Percentiles rank a stretch among this genome's conserved stretches.
phyloP scores from a whole-genome alignment of 2,888 invertebrate species.

The Poecilobothrus nobilitatus region DNA sequence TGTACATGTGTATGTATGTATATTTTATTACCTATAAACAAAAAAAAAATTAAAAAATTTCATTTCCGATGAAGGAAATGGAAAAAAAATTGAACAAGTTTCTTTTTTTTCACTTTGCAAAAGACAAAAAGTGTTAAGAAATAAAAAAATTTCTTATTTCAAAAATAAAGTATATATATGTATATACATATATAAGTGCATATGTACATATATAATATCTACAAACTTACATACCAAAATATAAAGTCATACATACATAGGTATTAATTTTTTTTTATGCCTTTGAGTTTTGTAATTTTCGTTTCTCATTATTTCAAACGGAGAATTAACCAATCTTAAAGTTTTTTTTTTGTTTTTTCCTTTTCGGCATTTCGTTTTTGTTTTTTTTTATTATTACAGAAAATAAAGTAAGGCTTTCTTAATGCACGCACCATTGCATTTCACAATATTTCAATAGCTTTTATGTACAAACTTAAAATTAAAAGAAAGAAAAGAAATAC shows the following conservation, averaged over 20 bases:
- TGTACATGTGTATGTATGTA: no score
- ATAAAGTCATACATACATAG: background rate
- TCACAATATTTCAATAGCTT: background rate
- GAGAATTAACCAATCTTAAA: background rate
- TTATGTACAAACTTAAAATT: background rate
- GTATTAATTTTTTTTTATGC: background rate
- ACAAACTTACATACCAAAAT: background rate
- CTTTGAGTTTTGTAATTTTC: background rate
- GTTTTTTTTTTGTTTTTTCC: background rate
- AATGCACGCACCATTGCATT: background rate
- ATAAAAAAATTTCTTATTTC: no score
- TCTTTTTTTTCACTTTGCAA: background rate
- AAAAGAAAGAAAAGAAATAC: no score
- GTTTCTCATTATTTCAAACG: background rate
- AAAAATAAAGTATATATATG: background rate
- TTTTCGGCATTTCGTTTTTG: background rate
- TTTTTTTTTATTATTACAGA: background rate
- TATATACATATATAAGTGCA: no score
- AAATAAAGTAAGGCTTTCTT: constrained; percentile 1
- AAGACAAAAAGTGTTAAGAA: background rate
- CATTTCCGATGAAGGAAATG: constrained; percentile 4
- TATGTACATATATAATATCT: no score
- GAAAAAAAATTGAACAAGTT: background rate
- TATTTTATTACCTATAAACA: background rate
- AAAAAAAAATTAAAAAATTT: background rate